Evolutionary conservation across 2,113 vertebrate genomes (phyloP), one percentile per base, ranked within the genome.

Genomic region (Rhombomys opimus): DNA sequence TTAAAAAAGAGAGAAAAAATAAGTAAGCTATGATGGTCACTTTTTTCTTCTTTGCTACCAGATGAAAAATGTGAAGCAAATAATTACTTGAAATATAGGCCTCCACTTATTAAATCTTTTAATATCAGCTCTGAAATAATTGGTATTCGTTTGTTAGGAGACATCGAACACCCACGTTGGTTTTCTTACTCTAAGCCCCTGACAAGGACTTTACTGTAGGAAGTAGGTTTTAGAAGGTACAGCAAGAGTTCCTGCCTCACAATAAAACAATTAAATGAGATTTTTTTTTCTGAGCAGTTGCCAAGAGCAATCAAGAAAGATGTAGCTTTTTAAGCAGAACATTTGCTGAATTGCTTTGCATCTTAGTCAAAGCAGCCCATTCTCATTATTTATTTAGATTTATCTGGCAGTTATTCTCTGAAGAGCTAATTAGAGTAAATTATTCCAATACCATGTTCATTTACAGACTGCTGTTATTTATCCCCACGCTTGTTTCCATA

Each of bases 371-470:
- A 93, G 76, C 81, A 87, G 41, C 68, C 78, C 41, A 70, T 41
- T 84, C 91, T 96, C 89, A 93, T 96, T 89, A 96, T 96, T 96
- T 96, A 97, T 97, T 96, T 96, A 97, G 94, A 93, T 78, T 90
- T 89, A 76, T 94, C 59, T 94, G 93, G 75, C 78, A 92, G 84
- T 78, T 95, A 95, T 85, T 91, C 93, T 97, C 95, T 65, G 70
- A 97, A 97, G 96, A 87, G 68, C 96, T 97, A 92, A 93, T 97
- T 97, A 98, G 61, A 91, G 82, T 63, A 87, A 95, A 94, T 96
- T 89, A 94, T 89, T 96, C 87, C 86, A 92, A 84, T 89, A 73
- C 32, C 89, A 46, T 90, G 52, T 80, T 91, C 90, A 93, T 76
- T 95, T 97, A 86, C 73, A 91, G 89, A 80, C 54, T 87, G 30